Evolutionary conservation across 2,888 invertebrate species (phyloP).

Genomic region (Acanthosepion esculentum): DNA sequence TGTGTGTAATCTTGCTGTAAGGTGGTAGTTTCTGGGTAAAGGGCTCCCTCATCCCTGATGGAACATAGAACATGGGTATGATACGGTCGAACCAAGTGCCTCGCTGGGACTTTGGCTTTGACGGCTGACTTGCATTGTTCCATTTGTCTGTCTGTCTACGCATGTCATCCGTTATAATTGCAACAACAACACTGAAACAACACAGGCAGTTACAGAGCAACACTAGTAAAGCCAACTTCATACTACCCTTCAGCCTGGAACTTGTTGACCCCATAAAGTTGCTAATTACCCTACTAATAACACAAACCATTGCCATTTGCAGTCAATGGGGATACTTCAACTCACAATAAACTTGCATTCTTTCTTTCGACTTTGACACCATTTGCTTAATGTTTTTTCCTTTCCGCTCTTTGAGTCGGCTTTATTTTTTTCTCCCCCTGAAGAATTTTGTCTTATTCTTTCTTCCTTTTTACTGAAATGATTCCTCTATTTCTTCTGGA

Average conservation of each 20-base stretch:
- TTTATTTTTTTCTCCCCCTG: not conserved
- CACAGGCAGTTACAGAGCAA: conserved; percentile 15
- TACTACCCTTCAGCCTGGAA: conserved; percentile 15
- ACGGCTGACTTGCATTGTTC: not conserved
- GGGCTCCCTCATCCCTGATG: not conserved
- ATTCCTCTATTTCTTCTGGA: not conserved
- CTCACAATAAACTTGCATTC: not conserved
- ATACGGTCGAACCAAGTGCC: not conserved
- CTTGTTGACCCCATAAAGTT: conserved; percentile 33
- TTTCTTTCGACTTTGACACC: not conserved
- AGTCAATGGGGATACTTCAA: not conserved
- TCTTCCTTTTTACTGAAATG: not conserved
- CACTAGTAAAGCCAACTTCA: conserved; percentile 3
- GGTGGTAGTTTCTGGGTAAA: too few relatives aligned
- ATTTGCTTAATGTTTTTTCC: not conserved
- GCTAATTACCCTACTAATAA: not conserved
- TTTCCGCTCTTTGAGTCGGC: not conserved
- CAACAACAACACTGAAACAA: not conserved
- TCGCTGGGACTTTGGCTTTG: not conserved
- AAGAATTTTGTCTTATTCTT: not conserved
- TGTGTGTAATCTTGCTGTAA: not conserved
- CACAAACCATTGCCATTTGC: conserved; percentile 14
- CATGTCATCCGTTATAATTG: not conserved
- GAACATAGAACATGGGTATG: not conserved
- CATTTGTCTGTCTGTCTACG: not conserved